Base-by-base conservation (phyloP, 2,888 invertebrate genomes). In the Rotaria sp. region DNA sequence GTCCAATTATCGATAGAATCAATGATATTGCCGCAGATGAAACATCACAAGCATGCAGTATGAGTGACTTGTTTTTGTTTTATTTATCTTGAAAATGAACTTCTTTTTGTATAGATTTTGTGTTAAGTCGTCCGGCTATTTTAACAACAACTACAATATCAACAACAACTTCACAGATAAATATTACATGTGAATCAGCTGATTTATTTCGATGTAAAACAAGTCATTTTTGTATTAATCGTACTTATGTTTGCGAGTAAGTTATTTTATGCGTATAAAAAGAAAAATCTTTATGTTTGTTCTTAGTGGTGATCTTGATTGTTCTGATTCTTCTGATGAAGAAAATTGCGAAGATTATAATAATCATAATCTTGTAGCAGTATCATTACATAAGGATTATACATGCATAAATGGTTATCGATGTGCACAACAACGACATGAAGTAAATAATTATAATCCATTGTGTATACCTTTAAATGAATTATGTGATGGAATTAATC, bases 231-330 rank as follows among this genome's bases (percentile, higher is more conserved):
- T 80, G 75, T 80, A 80, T 80, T 11, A 80, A 80, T 80, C 41
- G n/a, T 41, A 80, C 75, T 41, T 80, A 80, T 45, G 75, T 80
- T 41, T 80, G 75, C 75, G 75, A 80, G 67, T 67, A 67, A 15
- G 67, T 50, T 13, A 3, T 50, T 18, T 50, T 50, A 45, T 45
- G 13, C 13, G 15, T 50, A 30, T 0, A 30, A 67, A 35, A 4
- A 5, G 15, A 35, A 30, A 10, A 18, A 67, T 35, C 13, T 18
- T 67, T 67, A 35, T 67, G 11, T 15, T 26, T 30, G 26, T 30
- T 26, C 30, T 30, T 35, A 67, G 67, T 45, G 75, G 75, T 80
- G 75, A 80, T 80, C 41, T 80, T 7, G 75, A 80, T 80, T 80
- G 75, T 41, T 38, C 41, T 2, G 75, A 80, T 45, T 80, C 75